Evolutionary conservation across 1,140 invertebrate species (phyloP), one percentile per base, ranked within the genome.

Genomic region (Manduca sexta): DNA sequence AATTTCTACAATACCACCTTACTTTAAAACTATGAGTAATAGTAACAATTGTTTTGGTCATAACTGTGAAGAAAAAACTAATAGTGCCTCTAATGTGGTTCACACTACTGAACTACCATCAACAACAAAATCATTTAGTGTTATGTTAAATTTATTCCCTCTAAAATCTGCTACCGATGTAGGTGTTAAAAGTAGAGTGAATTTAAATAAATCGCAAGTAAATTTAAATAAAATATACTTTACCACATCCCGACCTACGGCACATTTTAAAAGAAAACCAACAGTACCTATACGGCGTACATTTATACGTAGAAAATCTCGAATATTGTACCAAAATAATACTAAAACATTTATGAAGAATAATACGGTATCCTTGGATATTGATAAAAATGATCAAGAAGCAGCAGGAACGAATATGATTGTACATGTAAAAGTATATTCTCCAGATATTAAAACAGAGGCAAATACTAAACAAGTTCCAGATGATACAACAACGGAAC

Each of bases 261-360:
- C 75, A 49, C 69, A 79, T 39, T 82, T 84, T 47, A 72, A 62
- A 64, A 63, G 62, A 55, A 81, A 77, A 65, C 57, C 67, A n/a
- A 60, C 52, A 34, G 31, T 55, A 3, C 62, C 67, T 38, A 16
- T 52, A 11, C 61, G 60, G 42, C 56, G 70, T n/a, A 56, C 16
- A 13, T 47, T 15, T 26, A 4, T 26, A 12, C 17, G 43, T 16
- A 45, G 13, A 34, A 34, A 43, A 15, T 21, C 41, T 12, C 21
- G 26, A 15, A 2, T 43, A 12, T 14, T 43, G 15, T 29, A 14
- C 11, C 10, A 43, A 14, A 15, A 43, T 11, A 43, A 29, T 30
- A 15, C 33, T 35, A 35, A 14, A 11, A n/a, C n/a, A 14, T n/a
- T 35, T 15, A 38, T 13, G 12, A 31, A 44, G 35, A 47, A 40